Evolutionary conservation across 2,888 invertebrate genomes (phyloP).

Genomic region (Eristalinus sepulchralis): DNA sequence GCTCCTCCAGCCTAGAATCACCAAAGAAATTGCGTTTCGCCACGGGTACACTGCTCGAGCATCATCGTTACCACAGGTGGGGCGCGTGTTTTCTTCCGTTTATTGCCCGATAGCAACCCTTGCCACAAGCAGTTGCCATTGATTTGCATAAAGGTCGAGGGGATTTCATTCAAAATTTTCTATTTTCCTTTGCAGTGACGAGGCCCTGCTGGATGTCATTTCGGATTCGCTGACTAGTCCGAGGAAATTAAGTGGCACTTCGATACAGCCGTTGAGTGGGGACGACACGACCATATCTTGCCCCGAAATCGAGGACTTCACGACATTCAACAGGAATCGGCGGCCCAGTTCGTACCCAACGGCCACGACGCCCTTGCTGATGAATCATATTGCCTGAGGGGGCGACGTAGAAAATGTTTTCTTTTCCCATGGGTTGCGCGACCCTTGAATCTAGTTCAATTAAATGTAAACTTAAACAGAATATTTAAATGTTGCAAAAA

Average conservation of each 20-base stretch:
- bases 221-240: constrained; percentile 77
- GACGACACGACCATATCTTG: constrained; percentile 79
- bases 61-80: constrained; percentile 80
- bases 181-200: constrained; percentile 76
- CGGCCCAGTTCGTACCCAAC: constrained; percentile 78
- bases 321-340: constrained; percentile 73
- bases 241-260: constrained; percentile 78
- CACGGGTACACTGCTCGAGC: constrained; percentile 84
- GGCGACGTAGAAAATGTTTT: background rate
- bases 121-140: background rate
- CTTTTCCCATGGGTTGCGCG: background rate
- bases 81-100: background rate
- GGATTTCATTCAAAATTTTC: background rate
- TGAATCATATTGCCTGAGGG: constrained; percentile 77
- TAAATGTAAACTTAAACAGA: constrained; percentile 1
- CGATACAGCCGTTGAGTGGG: constrained; percentile 76
- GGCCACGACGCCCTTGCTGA: constrained; percentile 79
- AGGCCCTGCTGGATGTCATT: constrained; percentile 79
- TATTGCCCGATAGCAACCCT: background rate
- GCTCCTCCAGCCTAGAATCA: constrained; percentile 91
- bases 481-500: constrained; percentile 15
- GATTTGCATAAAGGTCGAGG: background rate
- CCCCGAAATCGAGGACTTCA: constrained; percentile 77
- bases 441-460: constrained; percentile 10
- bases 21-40: constrained; percentile 92